These are phyloP conservation scores for Stenoptilia bipunctidactyla DNA, from an alignment of 2,888 invertebrate species.

Conservation along the genomic window DNA sequence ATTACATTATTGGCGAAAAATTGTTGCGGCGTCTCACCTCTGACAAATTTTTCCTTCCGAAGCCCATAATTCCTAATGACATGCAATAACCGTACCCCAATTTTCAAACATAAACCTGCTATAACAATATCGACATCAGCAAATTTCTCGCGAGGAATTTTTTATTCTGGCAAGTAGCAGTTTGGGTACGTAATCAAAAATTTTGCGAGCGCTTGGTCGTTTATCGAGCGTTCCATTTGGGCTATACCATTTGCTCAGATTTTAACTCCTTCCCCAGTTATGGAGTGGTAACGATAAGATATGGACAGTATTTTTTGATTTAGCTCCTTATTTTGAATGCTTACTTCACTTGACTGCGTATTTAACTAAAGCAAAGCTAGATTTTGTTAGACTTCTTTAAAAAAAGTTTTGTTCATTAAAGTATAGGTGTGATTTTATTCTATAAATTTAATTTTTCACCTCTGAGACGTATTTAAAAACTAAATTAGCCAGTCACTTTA, in stretches of 20 bases:
- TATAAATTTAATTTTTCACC: no score
- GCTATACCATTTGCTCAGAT: slow-evolving; percentile 62
- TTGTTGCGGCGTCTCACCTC: slow-evolving; percentile 39
- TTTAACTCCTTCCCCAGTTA: slow-evolving; percentile 41
- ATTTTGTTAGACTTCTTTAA: no score
- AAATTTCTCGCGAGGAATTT: slow-evolving; percentile 43
- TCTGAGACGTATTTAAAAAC: no score
- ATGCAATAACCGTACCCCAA: slow-evolving; percentile 72
- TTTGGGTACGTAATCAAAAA: slow-evolving; percentile 63
- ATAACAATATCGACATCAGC: slow-evolving; percentile 73
- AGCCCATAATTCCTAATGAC: slow-evolving; percentile 72
- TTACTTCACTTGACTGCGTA: no score
- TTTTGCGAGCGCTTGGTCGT: slow-evolving; percentile 45
- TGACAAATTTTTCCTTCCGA: slow-evolving; percentile 22
- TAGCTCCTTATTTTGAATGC: no score
- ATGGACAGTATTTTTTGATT: slow-evolving; percentile 19
- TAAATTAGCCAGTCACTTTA: no score
- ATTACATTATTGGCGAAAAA: slow-evolving; percentile 63
- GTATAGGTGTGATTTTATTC: no score
- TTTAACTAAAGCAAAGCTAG: no score
- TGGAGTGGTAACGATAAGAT: not conserved
- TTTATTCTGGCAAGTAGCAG: slow-evolving; percentile 69
- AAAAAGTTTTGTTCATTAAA: no score
- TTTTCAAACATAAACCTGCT: slow-evolving; percentile 68
- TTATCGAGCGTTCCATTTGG: slow-evolving; percentile 69